Evolutionary conservation across 2,888 invertebrate species (phyloP).

Genomic region (Melipona beecheii): DNA sequence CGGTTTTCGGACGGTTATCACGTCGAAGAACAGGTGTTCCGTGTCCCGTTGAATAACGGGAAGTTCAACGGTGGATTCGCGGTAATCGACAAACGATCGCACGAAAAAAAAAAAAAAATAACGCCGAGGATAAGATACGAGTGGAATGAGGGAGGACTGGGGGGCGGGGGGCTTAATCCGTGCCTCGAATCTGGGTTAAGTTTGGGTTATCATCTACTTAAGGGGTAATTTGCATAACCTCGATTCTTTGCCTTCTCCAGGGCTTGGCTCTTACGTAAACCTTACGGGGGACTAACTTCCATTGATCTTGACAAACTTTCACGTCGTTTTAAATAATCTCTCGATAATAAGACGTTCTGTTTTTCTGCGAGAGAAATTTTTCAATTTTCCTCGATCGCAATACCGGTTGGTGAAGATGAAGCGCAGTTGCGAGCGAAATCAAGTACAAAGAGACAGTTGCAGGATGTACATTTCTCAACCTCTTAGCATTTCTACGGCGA

Average conservation of each 20-base stretch:
- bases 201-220: slow-evolving; percentile 40
- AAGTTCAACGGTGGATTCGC: neutral
- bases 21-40: neutral
- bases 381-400: neutral
- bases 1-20: neutral
- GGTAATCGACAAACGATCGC: slow-evolving; percentile 30
- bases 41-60: neutral
- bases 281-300: neutral
- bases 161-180: neutral
- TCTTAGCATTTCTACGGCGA: no score
- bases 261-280: neutral
- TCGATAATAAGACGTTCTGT: neutral
- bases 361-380: neutral
- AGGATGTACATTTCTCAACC: no score
- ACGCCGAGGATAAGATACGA: neutral
- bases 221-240: slow-evolving; percentile 42
- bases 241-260: slow-evolving; percentile 33
- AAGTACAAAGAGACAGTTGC: no score
- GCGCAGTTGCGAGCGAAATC: neutral
- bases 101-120: slow-evolving; percentile 24
- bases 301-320: neutral
- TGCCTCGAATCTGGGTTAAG: slow-evolving; percentile 30
- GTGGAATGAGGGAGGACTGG: neutral
- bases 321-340: slow-evolving; percentile 4
- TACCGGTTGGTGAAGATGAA: neutral